Conservation (phyloP, 2,888 invertebrate species). For the Diadegma fenestrale region DNA sequence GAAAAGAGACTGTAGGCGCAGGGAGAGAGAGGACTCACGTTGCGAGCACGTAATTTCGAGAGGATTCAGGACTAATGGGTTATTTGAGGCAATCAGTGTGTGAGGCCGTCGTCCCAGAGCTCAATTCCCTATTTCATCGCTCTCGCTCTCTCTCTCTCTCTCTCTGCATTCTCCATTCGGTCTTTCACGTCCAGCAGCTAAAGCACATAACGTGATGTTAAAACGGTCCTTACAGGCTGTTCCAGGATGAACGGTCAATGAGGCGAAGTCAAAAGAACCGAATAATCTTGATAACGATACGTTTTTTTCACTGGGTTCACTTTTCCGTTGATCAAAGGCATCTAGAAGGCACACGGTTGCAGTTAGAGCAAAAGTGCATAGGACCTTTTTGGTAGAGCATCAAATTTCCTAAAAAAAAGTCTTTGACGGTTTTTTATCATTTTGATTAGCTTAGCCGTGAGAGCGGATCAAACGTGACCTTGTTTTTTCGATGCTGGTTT, state of each 20-base stretch:
- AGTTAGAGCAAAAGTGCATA: background rate
- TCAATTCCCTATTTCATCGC: conserved; percentile 68
- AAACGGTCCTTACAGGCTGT: conserved; percentile 48
- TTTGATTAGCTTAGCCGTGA: background rate
- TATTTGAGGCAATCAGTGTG: conserved; percentile 81
- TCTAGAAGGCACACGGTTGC: background rate
- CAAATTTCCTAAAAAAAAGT: background rate
- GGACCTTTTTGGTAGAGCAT: background rate
- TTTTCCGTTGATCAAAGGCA: background rate
- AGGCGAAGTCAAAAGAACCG: background rate
- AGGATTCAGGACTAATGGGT: conserved; percentile 82
- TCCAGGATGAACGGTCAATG: background rate
- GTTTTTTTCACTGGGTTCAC: background rate
- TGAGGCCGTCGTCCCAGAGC: conserved; percentile 63
- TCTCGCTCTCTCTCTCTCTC: conserved; percentile 53
- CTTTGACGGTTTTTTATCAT: background rate
- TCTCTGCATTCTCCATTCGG: conserved; percentile 46
- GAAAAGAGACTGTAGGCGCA: conserved; percentile 69
- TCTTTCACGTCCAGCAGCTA: conserved; percentile 55
- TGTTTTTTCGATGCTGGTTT: background rate
- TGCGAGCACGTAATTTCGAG: conserved; percentile 76
- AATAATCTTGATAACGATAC: background rate
- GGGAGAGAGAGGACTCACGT: conserved; percentile 34
- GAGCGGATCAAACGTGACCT: background rate
- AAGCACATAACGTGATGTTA: conserved; percentile 62